Evolutionary conservation across 2,888 invertebrate species (phyloP), one percentile per base, ranked within the genome.

Genomic region (Dynastes grantii): DNA sequence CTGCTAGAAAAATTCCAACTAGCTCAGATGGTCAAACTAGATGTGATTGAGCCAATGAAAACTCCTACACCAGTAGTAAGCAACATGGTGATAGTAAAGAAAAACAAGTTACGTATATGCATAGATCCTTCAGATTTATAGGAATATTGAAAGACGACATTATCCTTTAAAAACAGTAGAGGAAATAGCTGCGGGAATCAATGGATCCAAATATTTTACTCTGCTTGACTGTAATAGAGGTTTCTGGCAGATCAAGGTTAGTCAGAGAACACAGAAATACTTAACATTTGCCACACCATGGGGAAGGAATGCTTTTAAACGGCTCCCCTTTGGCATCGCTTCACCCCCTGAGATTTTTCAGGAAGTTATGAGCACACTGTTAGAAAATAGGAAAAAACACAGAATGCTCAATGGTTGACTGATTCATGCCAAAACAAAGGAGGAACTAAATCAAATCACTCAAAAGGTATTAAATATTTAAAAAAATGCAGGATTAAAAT

Each of bases 311-410:
- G 81, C 78, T 4, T 84, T 76, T 45, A 71, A 64, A 29, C 32
- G 82, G 16, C 76, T 84, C 45, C 83, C 84, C n/a, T 84, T 84
- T 64, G 84, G 83, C 16, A 16, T 84, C 6, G 81, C 82, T 16
- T 83, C 82, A 68, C 83, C 83, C 6, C 83, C 83, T 16, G 84
- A 84, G 79, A 49, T 49, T 81, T 83, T 61, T 27, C 4, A 61
- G 9, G 22, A 61, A 22, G 9, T 61, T 6, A 61, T 61, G 61
- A 22, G 9, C 27, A 61, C 5, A 80, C 80, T 29, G 75, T 81
- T 84, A 11, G 81, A 84, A 75, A 84, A 22, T 1, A 22, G 22
- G 22, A 22, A 22, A 22, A 22, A 84, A 49, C 11, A 11, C 49
- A 49, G 49, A 49, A 49, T 49, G 49, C 49, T 49, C 49, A 49